These are phyloP conservation scores for Coelinius sp. DNA, from an alignment of 2,888 invertebrate species.

Conservation along the genomic window DNA sequence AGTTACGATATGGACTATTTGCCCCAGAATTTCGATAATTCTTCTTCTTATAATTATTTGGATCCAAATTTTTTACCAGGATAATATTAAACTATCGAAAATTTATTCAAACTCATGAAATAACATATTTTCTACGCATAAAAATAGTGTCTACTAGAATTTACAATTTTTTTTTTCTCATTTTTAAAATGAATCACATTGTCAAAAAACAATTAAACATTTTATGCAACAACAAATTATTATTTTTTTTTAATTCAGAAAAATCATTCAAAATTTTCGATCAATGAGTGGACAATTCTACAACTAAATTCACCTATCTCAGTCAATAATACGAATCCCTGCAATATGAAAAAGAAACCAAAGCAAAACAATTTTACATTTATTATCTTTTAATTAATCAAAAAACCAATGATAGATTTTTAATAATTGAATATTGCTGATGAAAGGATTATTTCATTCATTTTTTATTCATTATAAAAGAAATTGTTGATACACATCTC, in stretches of 20 bases:
- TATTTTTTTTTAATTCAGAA: no score
- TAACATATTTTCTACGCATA: no score
- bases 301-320: neutral
- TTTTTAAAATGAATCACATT: no score
- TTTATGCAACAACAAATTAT: no score
- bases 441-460: neutral
- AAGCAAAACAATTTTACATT: no score
- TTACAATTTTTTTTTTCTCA: no score
- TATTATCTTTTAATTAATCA: no score
- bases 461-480: neutral
- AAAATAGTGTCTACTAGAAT: no score
- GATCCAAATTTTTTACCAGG: conserved; percentile 67
- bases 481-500: neutral
- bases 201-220: no score
- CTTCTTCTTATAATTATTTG: conserved; percentile 64
- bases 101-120: no score
- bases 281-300: neutral
- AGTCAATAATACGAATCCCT: neutral
- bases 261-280: no score
- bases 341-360: neutral
- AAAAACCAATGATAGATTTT: no score
- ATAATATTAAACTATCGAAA: conserved; percentile 42
- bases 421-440: neutral
- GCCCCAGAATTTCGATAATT: conserved; percentile 63
- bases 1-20: conserved; percentile 64